Conservation (phyloP, 2,113 vertebrate species). For the Entomyzon cyanotis region DNA sequence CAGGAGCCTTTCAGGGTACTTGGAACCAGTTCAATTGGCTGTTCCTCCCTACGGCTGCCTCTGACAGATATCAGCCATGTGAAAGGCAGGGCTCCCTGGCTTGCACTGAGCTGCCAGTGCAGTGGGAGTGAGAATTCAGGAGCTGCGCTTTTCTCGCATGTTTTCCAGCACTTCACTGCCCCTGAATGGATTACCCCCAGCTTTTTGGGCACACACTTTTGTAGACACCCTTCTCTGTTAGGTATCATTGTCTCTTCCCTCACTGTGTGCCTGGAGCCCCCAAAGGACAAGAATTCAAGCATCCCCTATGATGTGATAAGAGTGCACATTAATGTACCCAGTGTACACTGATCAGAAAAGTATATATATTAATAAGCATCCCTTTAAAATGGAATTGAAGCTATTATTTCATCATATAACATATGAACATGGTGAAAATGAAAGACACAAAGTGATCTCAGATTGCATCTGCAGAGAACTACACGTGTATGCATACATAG, state of each 20-base stretch:
- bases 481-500: rapidly evolving
- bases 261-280: background rate
- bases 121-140: background rate
- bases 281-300: background rate
- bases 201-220: background rate
- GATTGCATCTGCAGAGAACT: background rate
- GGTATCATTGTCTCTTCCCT: background rate
- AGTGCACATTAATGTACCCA: background rate
- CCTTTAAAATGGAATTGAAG: background rate
- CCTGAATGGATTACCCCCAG: background rate
- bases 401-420: background rate
- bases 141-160: background rate
- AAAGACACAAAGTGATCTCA: background rate
- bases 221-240: background rate
- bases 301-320: background rate
- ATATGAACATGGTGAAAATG: background rate
- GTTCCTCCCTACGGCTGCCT: background rate
- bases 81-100: background rate
- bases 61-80: background rate
- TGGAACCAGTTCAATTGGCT: background rate
- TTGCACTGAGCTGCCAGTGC: background rate
- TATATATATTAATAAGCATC: rapidly evolving
- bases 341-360: background rate
- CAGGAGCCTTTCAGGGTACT: background rate
- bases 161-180: background rate